Percentiles rank a stretch among this genome's conserved stretches.
Conservation (phyloP, 2,797 vertebrate species). For the Enteromius thamalakanensis region DNA sequence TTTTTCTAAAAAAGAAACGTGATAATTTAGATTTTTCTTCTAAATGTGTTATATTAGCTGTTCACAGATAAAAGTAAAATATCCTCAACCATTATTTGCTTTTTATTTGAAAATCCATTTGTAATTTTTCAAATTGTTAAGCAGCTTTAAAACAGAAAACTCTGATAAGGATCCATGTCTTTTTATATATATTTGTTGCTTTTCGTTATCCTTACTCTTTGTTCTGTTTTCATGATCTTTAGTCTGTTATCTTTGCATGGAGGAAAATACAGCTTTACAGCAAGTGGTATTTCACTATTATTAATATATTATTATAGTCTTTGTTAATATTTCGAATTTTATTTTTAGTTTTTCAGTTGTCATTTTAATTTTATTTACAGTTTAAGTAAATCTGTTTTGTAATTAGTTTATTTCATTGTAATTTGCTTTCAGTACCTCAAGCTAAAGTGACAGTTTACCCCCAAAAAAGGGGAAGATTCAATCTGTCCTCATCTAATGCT, state of each 20-base stretch:
- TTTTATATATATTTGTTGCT: background rate
- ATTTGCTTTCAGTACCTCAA: background rate
- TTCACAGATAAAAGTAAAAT: background rate
- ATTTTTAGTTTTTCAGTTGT: background rate
- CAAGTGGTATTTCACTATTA: background rate
- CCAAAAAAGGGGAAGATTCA: background rate
- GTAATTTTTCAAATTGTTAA: background rate
- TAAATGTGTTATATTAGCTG: conserved; percentile 15
- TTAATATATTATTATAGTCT: background rate
- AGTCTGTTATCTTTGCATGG: background rate
- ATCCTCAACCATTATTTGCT: background rate
- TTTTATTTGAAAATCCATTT: no score
- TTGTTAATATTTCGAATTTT: background rate
- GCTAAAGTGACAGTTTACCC: background rate
- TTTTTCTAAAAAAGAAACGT: conserved; percentile 42
- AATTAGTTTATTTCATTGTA: background rate
- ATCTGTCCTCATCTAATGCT: background rate
- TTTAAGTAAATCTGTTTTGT: background rate
- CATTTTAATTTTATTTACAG: background rate
- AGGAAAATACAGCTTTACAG: background rate
- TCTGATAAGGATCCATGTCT: background rate
- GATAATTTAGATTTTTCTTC: conserved; percentile 32
- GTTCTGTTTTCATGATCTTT: background rate
- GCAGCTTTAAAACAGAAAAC: background rate
- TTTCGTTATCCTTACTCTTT: background rate